Conservation (phyloP, 1,140 invertebrate species). For the Atopsyche davidsoni region DNA sequence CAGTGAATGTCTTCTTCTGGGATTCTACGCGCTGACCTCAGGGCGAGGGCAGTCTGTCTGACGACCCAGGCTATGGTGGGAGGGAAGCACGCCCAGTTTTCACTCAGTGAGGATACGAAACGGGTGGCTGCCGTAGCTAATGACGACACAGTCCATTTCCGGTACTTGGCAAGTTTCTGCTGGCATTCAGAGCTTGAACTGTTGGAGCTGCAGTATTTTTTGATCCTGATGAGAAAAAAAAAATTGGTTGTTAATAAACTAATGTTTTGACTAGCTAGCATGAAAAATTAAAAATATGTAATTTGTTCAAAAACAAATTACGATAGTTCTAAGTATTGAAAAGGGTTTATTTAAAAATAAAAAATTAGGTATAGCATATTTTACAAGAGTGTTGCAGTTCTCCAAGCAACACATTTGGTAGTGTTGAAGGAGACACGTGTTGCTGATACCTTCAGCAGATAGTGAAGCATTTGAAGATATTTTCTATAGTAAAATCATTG, state of each 20-base stretch:
- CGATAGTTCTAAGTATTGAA: too few relatives aligned
- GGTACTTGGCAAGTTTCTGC: constrained; percentile 66
- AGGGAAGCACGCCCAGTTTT: constrained; percentile 90
- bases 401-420: too few relatives aligned
- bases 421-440: too few relatives aligned
- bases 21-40: constrained; percentile 36
- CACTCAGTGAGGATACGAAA: constrained; percentile 79
- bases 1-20: constrained; percentile 64
- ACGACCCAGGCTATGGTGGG: constrained; percentile 73
- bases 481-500: too few relatives aligned
- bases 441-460: too few relatives aligned
- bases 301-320: too few relatives aligned
- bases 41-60: constrained; percentile 65
- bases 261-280: too few relatives aligned
- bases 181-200: constrained; percentile 54
- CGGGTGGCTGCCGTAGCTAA: constrained; percentile 71
- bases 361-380: too few relatives aligned
- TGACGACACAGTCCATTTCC: constrained; percentile 72
- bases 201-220: constrained; percentile 74
- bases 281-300: too few relatives aligned
- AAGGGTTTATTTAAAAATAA: constrained; percentile 15
- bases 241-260: too few relatives aligned
- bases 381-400: too few relatives aligned
- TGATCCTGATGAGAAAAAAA: constrained; percentile 45
- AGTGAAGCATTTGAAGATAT: too few relatives aligned